phyloP scores from a whole-genome alignment of 1,140 invertebrate species.

The Neuroterus valhalla region DNA sequence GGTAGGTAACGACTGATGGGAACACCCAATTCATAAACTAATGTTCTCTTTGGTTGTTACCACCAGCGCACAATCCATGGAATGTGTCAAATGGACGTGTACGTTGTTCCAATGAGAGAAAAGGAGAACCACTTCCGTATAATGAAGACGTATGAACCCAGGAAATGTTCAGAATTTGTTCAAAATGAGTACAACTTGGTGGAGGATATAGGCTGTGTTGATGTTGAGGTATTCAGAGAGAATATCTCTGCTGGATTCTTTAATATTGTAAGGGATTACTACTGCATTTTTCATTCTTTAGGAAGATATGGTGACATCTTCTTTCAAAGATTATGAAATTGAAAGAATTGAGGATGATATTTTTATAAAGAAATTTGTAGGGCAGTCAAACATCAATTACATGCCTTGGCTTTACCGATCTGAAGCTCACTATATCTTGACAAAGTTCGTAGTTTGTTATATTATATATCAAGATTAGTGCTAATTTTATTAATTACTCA shows the following conservation, averaged over 20 bases:
- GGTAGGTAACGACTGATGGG: constrained; percentile 75
- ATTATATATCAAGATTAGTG: background rate
- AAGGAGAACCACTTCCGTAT: constrained; percentile 38
- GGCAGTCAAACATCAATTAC: constrained; percentile 62
- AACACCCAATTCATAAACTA: constrained; percentile 65
- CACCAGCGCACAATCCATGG: constrained; percentile 71
- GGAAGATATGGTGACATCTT: constrained; percentile 60
- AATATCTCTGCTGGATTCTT: background rate
- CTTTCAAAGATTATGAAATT: constrained; percentile 59
- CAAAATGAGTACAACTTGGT: constrained; percentile 47
- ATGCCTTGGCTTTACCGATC: constrained; percentile 65
- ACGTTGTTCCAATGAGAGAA: constrained; percentile 19
- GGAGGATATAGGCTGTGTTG: constrained; percentile 48
- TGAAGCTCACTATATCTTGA: constrained; percentile 65
- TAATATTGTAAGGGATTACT: too few relatives aligned
- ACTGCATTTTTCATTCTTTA: constrained; percentile 27
- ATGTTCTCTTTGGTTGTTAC: constrained; percentile 77
- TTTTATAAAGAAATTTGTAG: constrained; percentile 60
- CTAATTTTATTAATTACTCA: background rate
- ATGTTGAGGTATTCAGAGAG: constrained; percentile 15
- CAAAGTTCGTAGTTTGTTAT: constrained; percentile 56
- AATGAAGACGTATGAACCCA: constrained; percentile 57
- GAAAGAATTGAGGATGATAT: constrained; percentile 51
- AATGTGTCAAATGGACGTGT: constrained; percentile 47
- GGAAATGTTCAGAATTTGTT: constrained; percentile 55